Conservation (phyloP, 2,113 vertebrate genomes). For the Odocoileus hemionus region DNA sequence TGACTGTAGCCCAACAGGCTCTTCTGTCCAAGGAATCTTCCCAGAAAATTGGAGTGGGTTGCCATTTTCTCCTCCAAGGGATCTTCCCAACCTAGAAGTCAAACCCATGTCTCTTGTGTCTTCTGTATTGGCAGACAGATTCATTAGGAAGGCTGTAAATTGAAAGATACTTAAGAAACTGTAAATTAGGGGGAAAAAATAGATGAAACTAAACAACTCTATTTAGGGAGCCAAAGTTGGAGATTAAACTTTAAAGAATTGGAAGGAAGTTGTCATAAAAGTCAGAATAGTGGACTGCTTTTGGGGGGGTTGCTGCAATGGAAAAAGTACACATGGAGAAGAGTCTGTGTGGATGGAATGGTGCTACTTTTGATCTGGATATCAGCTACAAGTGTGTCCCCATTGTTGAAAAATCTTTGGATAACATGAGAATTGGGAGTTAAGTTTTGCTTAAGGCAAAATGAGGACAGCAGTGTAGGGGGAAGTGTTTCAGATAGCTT, state of each 20-base stretch:
- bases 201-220: not conserved
- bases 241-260: not conserved
- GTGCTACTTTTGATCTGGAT: not conserved
- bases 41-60: not conserved
- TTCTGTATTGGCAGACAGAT: not conserved
- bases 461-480: not conserved
- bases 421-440: not conserved
- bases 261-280: not conserved
- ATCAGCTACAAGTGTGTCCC: accelerated
- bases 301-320: accelerated
- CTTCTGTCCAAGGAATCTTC: not conserved
- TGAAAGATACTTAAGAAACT: not conserved
- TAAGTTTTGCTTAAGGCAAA: not conserved
- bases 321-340: too few species aligned
- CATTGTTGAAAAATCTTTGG: not conserved
- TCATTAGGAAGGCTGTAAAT: not conserved
- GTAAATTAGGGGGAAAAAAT: not conserved
- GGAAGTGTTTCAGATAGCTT: not conserved
- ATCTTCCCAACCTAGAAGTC: not conserved
- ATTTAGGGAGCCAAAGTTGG: not conserved
- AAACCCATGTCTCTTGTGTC: not conserved
- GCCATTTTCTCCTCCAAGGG: not conserved
- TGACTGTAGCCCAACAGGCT: not conserved
- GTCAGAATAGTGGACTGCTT: not conserved
- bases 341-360: too few species aligned